Base-by-base conservation (phyloP, 2,797 vertebrate species). In the Orestias chungarensis region DNA sequence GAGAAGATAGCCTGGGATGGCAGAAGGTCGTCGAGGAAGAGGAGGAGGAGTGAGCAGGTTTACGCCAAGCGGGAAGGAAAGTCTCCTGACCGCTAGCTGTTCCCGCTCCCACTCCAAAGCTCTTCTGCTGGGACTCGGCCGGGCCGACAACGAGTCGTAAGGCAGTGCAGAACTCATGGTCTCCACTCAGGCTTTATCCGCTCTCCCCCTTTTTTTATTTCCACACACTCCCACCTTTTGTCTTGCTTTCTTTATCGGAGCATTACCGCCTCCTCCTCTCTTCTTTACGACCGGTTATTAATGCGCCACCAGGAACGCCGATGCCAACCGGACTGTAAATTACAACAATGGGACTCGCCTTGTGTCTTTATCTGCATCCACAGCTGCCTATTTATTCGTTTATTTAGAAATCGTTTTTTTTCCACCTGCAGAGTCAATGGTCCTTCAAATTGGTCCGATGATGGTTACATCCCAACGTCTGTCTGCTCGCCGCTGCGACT, bases 241-340 rank as follows among this genome's bases (percentile, higher is more conserved):
- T 74, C 71, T 68, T 72, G 73, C n/a, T 57, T 80, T 78, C 80
- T 85, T 86, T 87, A 64, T 83, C 78, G 59, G 35, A 49, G 6
- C 71, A 73, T 86, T 85, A 82, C 71, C 79, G 75, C 73, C 54
- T 83, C 76, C 80, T 76, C 77, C 76, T n/a, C 54, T 14, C 65
- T 70, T 85, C 82, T 94, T 94, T 94, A 94, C 83, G 88, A 87
- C 90, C 66, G 81, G 84, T 89, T 90, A 90, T 94, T 93, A 94
- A 93, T 85, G 80, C 74, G 71, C 80, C 80, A 79, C 79, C 73
- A 79, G 67, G 80, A 81, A 82, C 78, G 68, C 79, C 78, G 76
- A 75, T n/a, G 70, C 82, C 64, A 71, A 64, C 78, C 43, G 79
- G 73, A 82, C 83, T 52, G 84, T 95, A 95, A 95, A 95, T 95